phyloP scores from a whole-genome alignment of 2,113 vertebrate species.

The Guaruba guarouba region DNA sequence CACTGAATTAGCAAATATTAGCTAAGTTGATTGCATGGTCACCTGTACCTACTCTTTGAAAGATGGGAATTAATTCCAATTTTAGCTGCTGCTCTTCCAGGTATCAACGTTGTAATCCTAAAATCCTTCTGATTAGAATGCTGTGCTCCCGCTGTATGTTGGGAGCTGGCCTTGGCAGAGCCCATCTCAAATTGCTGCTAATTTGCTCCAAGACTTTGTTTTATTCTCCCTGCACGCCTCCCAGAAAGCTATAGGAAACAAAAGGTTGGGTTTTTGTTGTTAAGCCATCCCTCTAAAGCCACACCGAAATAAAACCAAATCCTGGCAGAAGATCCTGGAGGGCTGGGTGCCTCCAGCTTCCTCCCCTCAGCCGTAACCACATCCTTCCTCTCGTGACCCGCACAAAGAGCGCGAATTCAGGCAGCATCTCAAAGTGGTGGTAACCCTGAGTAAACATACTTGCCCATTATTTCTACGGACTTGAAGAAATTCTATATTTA shows the following conservation, averaged over 20 bases:
- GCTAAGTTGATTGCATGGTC: constrained; percentile 9
- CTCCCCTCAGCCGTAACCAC: neutral
- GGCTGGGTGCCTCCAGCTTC: neutral
- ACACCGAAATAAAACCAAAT: neutral
- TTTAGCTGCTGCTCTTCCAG: neutral
- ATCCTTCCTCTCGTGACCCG: neutral
- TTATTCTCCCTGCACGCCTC: neutral
- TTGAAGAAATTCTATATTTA: neutral
- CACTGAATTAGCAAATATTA: constrained; percentile 36
- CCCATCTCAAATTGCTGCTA: neutral
- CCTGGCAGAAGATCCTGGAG: neutral
- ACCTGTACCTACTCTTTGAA: constrained; percentile 2
- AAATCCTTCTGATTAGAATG: neutral
- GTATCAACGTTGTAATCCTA: neutral
- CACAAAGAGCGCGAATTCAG: rapidly evolving
- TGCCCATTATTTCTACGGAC: neutral
- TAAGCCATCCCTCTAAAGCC: neutral
- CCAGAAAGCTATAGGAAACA: neutral
- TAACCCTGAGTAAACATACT: neutral
- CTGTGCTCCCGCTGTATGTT: neutral
- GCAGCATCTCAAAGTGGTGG: neutral
- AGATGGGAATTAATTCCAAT: neutral
- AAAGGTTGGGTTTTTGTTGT: neutral
- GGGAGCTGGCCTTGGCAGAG: neutral
- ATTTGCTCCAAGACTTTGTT: neutral